phyloP scores from a whole-genome alignment of 2,797 vertebrate species.

The Oophaga sylvatica region DNA sequence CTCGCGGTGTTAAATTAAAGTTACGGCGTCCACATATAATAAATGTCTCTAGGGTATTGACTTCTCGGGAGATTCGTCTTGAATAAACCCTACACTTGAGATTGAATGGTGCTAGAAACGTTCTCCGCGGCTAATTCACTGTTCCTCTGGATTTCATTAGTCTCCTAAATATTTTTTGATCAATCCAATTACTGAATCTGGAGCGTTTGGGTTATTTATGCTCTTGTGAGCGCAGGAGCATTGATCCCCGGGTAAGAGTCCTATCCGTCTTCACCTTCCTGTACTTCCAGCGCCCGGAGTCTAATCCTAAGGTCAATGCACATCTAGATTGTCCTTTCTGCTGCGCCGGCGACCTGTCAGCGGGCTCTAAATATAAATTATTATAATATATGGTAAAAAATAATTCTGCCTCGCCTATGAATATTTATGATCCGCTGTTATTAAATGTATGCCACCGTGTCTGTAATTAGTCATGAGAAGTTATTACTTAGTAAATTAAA shows the following conservation, averaged over 20 bases:
- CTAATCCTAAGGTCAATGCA: conserved; percentile 32
- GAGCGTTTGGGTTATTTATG: conserved; percentile 16
- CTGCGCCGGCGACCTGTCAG: conserved; percentile 26
- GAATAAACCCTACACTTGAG: neutral
- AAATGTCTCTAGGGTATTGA: neutral
- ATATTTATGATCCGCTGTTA: conserved; percentile 52
- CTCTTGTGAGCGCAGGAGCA: neutral
- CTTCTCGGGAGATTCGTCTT: conserved; percentile 9
- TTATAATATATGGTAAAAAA: conserved; percentile 55
- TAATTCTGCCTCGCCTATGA: conserved; percentile 37
- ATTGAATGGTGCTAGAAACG: neutral
- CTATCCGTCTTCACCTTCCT: conserved; percentile 24
- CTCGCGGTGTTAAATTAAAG: neutral
- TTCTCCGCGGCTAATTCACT: neutral
- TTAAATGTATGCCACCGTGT: conserved; percentile 45
- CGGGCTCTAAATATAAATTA: conserved; percentile 53
- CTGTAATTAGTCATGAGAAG: conserved; percentile 58
- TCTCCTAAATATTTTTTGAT: conserved; percentile 47
- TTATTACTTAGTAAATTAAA: conserved; percentile 60
- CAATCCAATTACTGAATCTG: conserved; percentile 35
- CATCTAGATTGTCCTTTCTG: conserved; percentile 37
- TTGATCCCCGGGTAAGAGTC: conserved; percentile 31
- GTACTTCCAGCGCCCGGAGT: neutral
- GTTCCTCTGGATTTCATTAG: conserved; percentile 66
- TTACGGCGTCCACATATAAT: neutral